These are phyloP conservation scores for Pocillopora damicornis DNA, from an alignment of 64 coral and sea anemone species.

Conservation along the genomic window DNA sequence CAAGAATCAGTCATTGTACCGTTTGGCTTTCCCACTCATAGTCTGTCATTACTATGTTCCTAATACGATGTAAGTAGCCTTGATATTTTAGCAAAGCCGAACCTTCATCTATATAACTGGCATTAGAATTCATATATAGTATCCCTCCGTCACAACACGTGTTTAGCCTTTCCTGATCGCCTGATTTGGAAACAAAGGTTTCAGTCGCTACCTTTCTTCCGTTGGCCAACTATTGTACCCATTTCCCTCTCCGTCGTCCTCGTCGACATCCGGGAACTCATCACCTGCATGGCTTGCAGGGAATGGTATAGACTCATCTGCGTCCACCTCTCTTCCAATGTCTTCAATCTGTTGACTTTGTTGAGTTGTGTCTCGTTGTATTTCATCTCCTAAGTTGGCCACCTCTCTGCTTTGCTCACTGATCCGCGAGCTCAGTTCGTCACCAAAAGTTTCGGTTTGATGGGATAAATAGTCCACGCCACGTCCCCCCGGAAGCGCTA, in stretches of 20 bases:
- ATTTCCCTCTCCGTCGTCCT: not conserved
- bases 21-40: too few relatives aligned
- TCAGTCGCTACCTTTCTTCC: not conserved
- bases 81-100: too few relatives aligned
- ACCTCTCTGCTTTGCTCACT: not conserved
- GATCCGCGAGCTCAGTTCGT: conserved; percentile 50
- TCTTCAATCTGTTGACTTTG: conserved; percentile 16
- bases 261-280: not conserved
- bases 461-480: conserved; percentile 46
- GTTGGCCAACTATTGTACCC: not conserved
- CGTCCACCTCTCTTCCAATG: conserved; percentile 44
- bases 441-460: conserved; percentile 43
- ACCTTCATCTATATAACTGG: too few relatives aligned
- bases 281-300: not conserved
- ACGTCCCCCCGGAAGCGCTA: conserved; percentile 39
- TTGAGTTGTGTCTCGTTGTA: conserved; percentile 9
- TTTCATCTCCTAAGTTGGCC: conserved; percentile 23
- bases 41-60: too few relatives aligned
- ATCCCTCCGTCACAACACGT: too few relatives aligned
- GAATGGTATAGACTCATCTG: conserved; percentile 29
- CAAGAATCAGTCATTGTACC: too few relatives aligned
- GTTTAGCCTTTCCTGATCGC: not conserved
- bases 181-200: not conserved
- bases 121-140: too few relatives aligned
- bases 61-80: too few relatives aligned